Base-by-base conservation (phyloP, 2,888 invertebrate species). In the Chirona hameri region DNA sequence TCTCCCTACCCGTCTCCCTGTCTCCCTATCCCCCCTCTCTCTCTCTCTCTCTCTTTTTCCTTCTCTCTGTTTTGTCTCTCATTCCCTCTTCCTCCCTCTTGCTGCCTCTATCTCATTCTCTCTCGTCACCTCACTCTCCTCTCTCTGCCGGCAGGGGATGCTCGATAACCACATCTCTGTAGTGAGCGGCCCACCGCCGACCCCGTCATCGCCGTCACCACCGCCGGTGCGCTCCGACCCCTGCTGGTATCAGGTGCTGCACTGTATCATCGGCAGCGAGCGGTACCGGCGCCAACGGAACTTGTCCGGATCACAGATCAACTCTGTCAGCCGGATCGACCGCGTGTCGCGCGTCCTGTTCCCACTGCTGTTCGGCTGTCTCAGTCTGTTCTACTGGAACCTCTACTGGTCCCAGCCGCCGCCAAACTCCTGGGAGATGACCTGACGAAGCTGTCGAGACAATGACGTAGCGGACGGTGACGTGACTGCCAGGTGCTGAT, bases 361-460 rank as follows among this genome's bases (percentile, higher is more conserved):
- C 85, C 97, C 97, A 4, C 92, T 94, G 21, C 94, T 95, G 0
- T 97, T 97, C 87, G 92, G 93, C 0, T 88, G 95, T 0, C 92
- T 97, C 84, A 97, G 97, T 88, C 89, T 97, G 82, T 92, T 94
- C 87, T 98, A 98, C 88, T 98, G 97, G 97, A 89, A 95, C 88
- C 91, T 93, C 65, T 96, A 95, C 88, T 85, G 80, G 80, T 80
- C 80, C 1, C 76, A 76, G 76, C 76, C 76, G 24, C 39, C 76
- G 76, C 76, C 76, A 10, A 46, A 76, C 46, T 46, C 76, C 24
- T 76, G 76, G 76, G 24, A 21, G 14, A 18, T 76, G n/a, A 65
- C 65, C 4, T 39, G 7, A 39, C 39, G 39, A 5, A 5, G 39
- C 7, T 39, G 39, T 39, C 39, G 39, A 39, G 39, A 39, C 39